Evolutionary conservation across 2,113 vertebrate genomes (phyloP), one percentile per base, ranked within the genome.

Genomic region (Erythrocercus mccallii): DNA sequence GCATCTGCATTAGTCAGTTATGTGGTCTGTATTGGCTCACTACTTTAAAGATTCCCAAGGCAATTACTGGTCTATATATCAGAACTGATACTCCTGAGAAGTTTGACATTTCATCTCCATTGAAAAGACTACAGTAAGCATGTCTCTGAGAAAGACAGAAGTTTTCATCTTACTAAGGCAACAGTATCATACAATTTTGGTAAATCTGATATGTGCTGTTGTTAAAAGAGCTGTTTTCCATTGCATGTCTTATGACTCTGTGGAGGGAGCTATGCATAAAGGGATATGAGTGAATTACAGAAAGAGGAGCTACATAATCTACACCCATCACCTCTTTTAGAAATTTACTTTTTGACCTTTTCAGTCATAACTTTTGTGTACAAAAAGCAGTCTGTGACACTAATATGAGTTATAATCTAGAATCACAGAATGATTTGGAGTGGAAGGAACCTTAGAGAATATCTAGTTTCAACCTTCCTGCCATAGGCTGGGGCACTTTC

Each of bases 61-160:
- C 81, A 96, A 92, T 94, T 92, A 89, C 73, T 88, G 95, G 74
- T 94, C 94, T 96, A 15, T 89, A 77, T 88, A 94, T 97, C 95
- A 93, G 50, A 94, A 89, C 79, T 94, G 31, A 96, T 95, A 87
- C 37, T 86, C 86, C 81, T 30, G 45, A 91, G 71, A 53, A 94
- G 18, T 94, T 92, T 97, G 87, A 94, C 51, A 88, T 92, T 95
- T 96, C 51, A 48, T 74, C 87, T 93, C 8, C 51, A 81, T 65
- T 97, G 68, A 97, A 97, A 97, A 93, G 45, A 88, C 66, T 93
- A 20, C 48, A 92, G 27, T 79, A 87, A 91, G 23, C 64, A 33
- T 80, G 47, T 95, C 74, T 95, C 81, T 92, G 72, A 94, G 69
- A 42, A 94, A 96, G 90, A 92, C 70, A 88, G 65, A 97, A 87